Evolutionary conservation across 2,888 invertebrate genomes (phyloP).

Genomic region (Diaprepes abbreviatus): DNA sequence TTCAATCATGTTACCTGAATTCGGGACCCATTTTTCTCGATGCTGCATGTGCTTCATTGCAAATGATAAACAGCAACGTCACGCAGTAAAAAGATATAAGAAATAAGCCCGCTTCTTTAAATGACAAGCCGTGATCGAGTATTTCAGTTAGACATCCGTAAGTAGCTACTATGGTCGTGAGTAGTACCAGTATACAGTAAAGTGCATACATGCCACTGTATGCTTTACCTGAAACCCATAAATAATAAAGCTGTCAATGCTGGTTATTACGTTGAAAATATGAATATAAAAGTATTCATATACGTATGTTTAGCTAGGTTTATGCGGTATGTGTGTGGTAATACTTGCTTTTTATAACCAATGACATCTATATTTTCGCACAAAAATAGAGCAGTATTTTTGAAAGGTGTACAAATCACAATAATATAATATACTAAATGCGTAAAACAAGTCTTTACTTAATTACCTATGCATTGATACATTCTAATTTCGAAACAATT

Average conservation of each 20-base stretch:
- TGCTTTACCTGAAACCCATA: slow-evolving; percentile 70
- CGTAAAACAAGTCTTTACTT: too few species aligned
- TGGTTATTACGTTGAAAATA: slow-evolving; percentile 9
- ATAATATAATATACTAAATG: too few species aligned
- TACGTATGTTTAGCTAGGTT: too few species aligned
- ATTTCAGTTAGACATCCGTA: slow-evolving; percentile 81
- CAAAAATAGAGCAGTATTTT: too few species aligned
- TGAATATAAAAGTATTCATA: too few species aligned
- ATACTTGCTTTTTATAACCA: too few species aligned
- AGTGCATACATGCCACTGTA: slow-evolving; percentile 85
- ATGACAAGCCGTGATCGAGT: slow-evolving; percentile 78
- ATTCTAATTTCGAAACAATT: too few species aligned
- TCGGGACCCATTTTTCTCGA: slow-evolving; percentile 69
- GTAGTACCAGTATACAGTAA: slow-evolving; percentile 80
- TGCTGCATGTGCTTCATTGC: slow-evolving; percentile 78
- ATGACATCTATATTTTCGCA: too few species aligned
- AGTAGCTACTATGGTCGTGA: slow-evolving; percentile 80
- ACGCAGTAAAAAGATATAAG: slow-evolving; percentile 81
- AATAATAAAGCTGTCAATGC: background rate
- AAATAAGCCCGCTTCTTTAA: slow-evolving; percentile 79
- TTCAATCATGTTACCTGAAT: slow-evolving; percentile 57
- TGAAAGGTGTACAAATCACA: too few species aligned
- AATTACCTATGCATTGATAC: too few species aligned
- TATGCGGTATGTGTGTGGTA: too few species aligned
- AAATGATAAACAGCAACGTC: slow-evolving; percentile 78